Percentiles rank a stretch among this genome's conserved stretches.
Conservation (phyloP, 2,113 vertebrate species). For the Tapirus terrestris region DNA sequence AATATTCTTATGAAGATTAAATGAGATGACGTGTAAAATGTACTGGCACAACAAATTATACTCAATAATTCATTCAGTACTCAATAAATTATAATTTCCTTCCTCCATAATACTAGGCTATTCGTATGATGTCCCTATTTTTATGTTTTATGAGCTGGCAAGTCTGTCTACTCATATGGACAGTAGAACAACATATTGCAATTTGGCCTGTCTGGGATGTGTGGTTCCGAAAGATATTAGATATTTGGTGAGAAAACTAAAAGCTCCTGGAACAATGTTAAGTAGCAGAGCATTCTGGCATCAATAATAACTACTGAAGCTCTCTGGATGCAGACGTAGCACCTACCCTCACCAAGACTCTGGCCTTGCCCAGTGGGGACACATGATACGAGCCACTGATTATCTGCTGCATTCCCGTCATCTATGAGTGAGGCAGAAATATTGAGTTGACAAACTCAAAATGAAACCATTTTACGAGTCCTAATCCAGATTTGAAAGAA, state of each 20-base stretch:
- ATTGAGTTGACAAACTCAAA: background rate
- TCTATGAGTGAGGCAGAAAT: background rate
- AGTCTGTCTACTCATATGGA: background rate
- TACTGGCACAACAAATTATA: conserved; percentile 4
- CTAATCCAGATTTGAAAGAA: background rate
- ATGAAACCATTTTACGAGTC: background rate
- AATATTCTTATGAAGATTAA: conserved; percentile 39
- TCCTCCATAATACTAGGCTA: background rate
- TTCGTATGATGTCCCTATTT: conserved; percentile 16
- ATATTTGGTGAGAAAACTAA: conserved; percentile 50
- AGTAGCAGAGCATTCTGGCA: background rate
- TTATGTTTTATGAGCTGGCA: conserved; percentile 61
- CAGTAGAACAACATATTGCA: conserved; percentile 15
- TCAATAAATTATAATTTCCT: background rate
- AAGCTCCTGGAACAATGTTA: background rate
- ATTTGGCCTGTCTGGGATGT: conserved; percentile 32
- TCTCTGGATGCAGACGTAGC: background rate
- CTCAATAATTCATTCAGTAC: background rate
- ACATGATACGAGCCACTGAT: background rate
- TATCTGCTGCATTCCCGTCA: background rate
- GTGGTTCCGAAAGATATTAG: conserved; percentile 24
- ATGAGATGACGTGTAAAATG: conserved; percentile 16
- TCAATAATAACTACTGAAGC: background rate
- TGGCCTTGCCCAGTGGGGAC: background rate
- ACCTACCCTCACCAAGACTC: background rate